Base-by-base conservation (phyloP, 2,888 invertebrate genomes). In the Spisula subtruncata region DNA sequence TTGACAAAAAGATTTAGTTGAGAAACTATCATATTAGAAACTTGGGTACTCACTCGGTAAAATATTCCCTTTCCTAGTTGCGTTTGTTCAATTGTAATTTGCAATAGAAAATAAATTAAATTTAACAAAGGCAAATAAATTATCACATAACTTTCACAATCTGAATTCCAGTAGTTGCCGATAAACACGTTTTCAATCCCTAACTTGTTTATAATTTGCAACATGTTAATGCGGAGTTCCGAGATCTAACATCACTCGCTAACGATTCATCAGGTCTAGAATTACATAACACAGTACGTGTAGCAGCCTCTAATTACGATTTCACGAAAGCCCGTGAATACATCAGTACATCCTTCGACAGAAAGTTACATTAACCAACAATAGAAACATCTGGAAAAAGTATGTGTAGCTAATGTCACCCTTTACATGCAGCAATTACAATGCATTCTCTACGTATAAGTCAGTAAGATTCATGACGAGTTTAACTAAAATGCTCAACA, bases 271-370 rank as follows among this genome's bases (percentile, higher is more conserved):
- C 71, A 71, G 32, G 71, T 71, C 10, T 71, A 14, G 71, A 16
- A 32, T 71, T 71, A 71, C 71, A 71, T 71, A 71, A 71, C 32
- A 32, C 71, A n/a, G 32, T 71, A 71, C 29, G 71, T 71, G 29
- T 32, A 32, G 71, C 1, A 71, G 32, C 8, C 25, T 71, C 14
- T 71, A 71, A 29, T 71, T 14, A 71, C 32, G 14, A 29, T 71
- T 25, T 32, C 14, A 32, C 71, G 32, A 29, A 32, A 32, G 29
- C 25, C 71, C 32, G 71, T 71, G 71, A 71, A 71, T 32, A 71
- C 71, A 71, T 71, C n/a, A 71, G 16, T 29, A 12, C 10, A 18
- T 71, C 71, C 29, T 32, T 32, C 2, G 71, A 71, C 29, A 14
- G 14, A 71, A 71, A 12, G 71, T 29, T 29, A 71, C 71, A 29